Conservation (phyloP, 2,888 invertebrate species). For the Adineta ricciae region DNA sequence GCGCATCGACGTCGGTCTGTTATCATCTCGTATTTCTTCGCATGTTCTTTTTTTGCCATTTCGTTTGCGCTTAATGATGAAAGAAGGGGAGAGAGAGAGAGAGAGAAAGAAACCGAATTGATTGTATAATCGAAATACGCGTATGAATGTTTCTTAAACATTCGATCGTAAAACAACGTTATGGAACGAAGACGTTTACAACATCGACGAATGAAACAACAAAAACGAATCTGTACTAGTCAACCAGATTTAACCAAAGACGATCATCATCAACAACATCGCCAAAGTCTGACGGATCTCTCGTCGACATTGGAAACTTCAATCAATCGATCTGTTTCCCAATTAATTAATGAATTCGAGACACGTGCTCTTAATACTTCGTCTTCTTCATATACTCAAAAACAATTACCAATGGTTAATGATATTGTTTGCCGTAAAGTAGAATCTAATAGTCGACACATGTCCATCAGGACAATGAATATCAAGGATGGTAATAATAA, state of each 20-base stretch:
- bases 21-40: neutral
- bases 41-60: neutral
- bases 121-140: neutral
- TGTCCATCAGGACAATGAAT: neutral
- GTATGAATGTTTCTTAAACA: neutral
- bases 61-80: neutral
- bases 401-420: neutral
- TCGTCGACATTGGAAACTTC: neutral
- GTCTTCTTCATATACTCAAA: neutral
- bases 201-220: neutral
- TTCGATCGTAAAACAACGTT: neutral
- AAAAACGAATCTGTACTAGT: neutral
- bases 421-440: neutral
- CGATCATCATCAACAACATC: neutral
- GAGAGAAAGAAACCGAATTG: neutral
- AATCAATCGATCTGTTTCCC: neutral
- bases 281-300: neutral
- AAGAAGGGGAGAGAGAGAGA: neutral
- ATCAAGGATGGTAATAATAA: neutral
- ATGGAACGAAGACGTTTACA: slow-evolving; percentile 7
- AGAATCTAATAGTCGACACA: neutral
- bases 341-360: neutral
- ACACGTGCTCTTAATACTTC: neutral
- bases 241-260: neutral
- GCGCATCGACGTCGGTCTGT: neutral